Evolutionary conservation across 1,140 invertebrate genomes (phyloP), one percentile per base, ranked within the genome.

Genomic region (Hormaphis cornu): DNA sequence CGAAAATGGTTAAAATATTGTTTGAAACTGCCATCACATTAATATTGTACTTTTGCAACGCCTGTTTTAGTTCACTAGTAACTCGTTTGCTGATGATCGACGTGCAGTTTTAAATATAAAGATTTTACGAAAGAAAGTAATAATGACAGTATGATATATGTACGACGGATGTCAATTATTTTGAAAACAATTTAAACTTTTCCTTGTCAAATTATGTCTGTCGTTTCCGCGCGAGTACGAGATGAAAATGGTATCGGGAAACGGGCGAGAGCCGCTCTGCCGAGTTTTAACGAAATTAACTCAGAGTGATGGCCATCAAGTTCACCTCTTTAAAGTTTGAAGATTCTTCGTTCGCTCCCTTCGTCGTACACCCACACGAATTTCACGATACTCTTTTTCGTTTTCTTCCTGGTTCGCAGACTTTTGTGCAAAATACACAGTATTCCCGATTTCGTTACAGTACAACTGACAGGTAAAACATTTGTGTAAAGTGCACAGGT

Each of bases 261-360:
- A 63, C 58, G 37, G 7, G 42, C 58, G 40, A 63, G 42, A 63
- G 59, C 48, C 37, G 37, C n/a, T n/a, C n/a, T n/a, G n/a, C n/a
- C 9, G 24, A 44, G 18, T 48, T 30, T 66, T 66, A 66, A 66
- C 61, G 44, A 50, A 50, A 66, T 66, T 66, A 66, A 66, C 61
- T 66, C 61, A 20, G 28, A 66, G 30, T 46, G 61, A 66, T 66
- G 61, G 61, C 61, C 61, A 66, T 66, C 61, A 66, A 66, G 61
- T 35, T 58, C 40, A 58, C 42, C 61, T 66, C 44, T 66, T 66
- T 66, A 66, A 66, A 66, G 44, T 66, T 66, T 33, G 28, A 44
- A 24, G 42, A 66, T 66, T 66, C 35, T 66, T 66, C 58, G 7
- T 3, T 18, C 61, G 33, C 30, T 26, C 26, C 6, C 14, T 0